A percentile compares a stretch with the other conserved stretches of the same genome.
Conservation (phyloP, 2,113 vertebrate species). For the Gymnocephalus cernua region DNA sequence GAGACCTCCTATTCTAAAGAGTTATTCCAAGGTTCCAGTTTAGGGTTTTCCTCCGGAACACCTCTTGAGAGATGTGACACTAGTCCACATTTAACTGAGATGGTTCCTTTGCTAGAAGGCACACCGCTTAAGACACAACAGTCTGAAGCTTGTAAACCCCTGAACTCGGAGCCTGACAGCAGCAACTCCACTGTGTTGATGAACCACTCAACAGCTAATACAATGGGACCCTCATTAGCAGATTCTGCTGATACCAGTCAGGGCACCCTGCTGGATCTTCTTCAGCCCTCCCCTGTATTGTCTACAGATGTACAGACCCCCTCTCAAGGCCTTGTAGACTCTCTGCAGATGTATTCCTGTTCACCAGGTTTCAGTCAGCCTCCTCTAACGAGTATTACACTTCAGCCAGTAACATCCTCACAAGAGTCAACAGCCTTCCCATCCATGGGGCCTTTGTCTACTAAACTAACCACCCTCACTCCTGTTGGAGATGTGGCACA, state of each 20-base stretch:
- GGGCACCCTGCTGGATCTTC: slow-evolving; percentile 44
- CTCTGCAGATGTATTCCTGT: slow-evolving; percentile 66
- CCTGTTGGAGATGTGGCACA: slow-evolving; percentile 69
- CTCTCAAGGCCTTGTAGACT: slow-evolving; percentile 58
- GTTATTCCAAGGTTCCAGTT: slow-evolving; percentile 58
- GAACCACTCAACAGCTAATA: slow-evolving; percentile 58
- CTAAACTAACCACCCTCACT: slow-evolving; percentile 71
- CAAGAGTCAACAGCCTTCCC: slow-evolving; percentile 65
- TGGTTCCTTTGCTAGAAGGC: slow-evolving; percentile 69
- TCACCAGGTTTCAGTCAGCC: slow-evolving; percentile 66
- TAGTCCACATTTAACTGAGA: slow-evolving; percentile 64
- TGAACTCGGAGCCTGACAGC: slow-evolving; percentile 70
- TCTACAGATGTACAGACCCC: slow-evolving; percentile 57
- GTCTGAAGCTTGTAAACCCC: slow-evolving; percentile 55
- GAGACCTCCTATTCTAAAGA: slow-evolving; percentile 56
- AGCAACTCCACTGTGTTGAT: slow-evolving; percentile 66
- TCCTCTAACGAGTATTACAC: slow-evolving; percentile 70
- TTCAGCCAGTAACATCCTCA: slow-evolving; percentile 73
- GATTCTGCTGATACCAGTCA: slow-evolving; percentile 56
- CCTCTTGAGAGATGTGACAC: slow-evolving; percentile 74
- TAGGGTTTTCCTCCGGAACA: slow-evolving; percentile 58
- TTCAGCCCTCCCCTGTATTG: slow-evolving; percentile 62
- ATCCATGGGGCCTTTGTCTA: slow-evolving; percentile 67
- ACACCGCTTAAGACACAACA: slow-evolving; percentile 49
- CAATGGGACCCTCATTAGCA: slow-evolving; percentile 36